phyloP scores from a whole-genome alignment of 1,140 invertebrate genomes.

The Ectropis grisescens region DNA sequence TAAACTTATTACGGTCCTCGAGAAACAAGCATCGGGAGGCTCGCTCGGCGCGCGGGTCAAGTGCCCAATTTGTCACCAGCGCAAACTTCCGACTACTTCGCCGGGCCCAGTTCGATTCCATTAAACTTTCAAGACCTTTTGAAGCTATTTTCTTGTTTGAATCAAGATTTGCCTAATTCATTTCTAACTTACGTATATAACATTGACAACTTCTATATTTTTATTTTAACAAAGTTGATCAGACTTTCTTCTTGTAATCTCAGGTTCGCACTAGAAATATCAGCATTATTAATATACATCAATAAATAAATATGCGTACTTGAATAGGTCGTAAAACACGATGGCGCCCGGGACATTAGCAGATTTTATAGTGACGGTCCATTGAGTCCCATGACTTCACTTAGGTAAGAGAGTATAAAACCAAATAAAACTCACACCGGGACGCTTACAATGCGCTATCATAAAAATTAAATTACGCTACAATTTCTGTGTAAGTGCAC shows the following conservation, averaged over 20 bases:
- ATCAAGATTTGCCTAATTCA: conserved; percentile 63
- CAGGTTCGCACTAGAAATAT: too few relatives aligned
- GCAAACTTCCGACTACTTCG: conserved; percentile 59
- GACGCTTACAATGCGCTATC: conserved; percentile 65
- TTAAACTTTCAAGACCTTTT: conserved; percentile 69
- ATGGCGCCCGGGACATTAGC: too few relatives aligned
- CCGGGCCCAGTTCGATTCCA: conserved; percentile 62
- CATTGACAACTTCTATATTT: background rate
- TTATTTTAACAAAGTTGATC: conserved; percentile 2
- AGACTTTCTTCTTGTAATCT: too few relatives aligned
- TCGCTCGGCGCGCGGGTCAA: conserved; percentile 58
- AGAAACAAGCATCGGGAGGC: conserved; percentile 59
- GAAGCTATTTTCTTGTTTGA: conserved; percentile 64
- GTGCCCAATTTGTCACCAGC: conserved; percentile 68
- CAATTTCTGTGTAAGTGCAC: conserved; percentile 61
- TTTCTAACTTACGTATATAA: conserved; percentile 22
- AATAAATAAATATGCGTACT: too few relatives aligned
- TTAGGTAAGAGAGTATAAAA: conserved; percentile 33
- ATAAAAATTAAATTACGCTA: conserved; percentile 69
- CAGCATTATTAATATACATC: too few relatives aligned
- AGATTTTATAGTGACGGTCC: too few relatives aligned
- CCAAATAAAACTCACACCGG: conserved; percentile 47
- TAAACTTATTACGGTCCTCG: conserved; percentile 68
- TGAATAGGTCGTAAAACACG: too few relatives aligned
- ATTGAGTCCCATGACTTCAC: conserved; percentile 13